These are phyloP conservation scores for Phragmatobia fuliginosa DNA, from an alignment of 2,888 invertebrate genomes.

Conservation along the genomic window DNA sequence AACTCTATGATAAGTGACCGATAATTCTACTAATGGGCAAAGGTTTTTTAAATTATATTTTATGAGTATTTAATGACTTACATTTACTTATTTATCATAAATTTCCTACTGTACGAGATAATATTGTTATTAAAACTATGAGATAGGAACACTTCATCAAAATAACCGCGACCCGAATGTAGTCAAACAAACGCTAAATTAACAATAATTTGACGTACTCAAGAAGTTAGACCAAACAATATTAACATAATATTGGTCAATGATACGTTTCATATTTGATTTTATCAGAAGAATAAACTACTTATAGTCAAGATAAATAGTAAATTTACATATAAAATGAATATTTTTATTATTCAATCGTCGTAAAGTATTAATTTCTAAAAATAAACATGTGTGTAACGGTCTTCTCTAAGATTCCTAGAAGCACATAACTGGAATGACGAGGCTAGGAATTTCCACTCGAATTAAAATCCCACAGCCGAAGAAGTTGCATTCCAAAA, in stretches of 20 bases:
- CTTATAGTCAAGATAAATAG: not conserved
- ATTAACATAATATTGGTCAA: not conserved
- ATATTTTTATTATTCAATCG: not conserved
- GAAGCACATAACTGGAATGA: not conserved
- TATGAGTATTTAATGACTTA: not conserved
- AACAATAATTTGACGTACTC: not conserved
- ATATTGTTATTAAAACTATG: not conserved
- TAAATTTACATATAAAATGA: not conserved
- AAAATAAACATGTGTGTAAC: not conserved
- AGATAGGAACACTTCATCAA: not conserved
- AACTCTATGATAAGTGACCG: not conserved
- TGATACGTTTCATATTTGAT: not conserved
- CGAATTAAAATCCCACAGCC: not conserved
- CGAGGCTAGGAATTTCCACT: not conserved
- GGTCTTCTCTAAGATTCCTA: not conserved
- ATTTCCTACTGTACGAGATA: not conserved
- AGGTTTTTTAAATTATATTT: not conserved
- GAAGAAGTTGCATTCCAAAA: not conserved
- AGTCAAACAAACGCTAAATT: not conserved
- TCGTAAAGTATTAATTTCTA: not conserved
- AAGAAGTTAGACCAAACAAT: not conserved
- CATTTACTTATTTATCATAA: not conserved
- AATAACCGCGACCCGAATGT: not conserved
- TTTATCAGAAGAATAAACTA: conserved; percentile 1
- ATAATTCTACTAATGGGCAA: not conserved